Conservation (phyloP, 2,888 invertebrate genomes). For the Athetis lepigone region DNA sequence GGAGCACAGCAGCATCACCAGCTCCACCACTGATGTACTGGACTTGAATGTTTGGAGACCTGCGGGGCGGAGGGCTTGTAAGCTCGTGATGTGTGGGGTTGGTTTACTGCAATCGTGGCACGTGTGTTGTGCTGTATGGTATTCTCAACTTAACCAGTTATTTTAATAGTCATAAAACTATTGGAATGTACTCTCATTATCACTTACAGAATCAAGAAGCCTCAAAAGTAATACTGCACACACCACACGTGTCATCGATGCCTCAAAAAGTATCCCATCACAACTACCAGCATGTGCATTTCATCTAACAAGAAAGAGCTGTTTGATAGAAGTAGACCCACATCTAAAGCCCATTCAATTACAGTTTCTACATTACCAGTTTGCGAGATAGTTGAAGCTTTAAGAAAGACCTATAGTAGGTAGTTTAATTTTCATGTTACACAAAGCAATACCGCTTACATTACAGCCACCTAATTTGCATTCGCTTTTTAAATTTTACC, state of each 20-base stretch:
- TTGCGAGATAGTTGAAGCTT: conserved; percentile 4
- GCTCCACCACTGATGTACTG: conserved; percentile 98
- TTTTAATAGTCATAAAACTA: too few species aligned
- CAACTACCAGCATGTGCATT: conserved; percentile 11
- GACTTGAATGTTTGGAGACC: conserved; percentile 99
- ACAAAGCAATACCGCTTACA: neutral
- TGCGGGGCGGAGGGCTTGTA: conserved; percentile 71
- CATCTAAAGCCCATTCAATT: conserved; percentile 42
- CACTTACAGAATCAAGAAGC: neutral
- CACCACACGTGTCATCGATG: neutral
- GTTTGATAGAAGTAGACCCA: conserved; percentile 22
- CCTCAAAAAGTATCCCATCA: neutral
- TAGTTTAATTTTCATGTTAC: neutral
- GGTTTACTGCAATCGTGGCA: neutral
- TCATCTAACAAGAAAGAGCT: conserved; percentile 20
- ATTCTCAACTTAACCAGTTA: neutral
- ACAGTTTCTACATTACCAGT: conserved; percentile 10
- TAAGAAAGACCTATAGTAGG: neutral
- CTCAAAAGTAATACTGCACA: neutral
- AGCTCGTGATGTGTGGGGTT: neutral
- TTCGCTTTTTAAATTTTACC: neutral
- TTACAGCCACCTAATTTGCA: neutral
- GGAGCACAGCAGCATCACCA: conserved; percentile 99
- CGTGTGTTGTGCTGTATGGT: neutral
- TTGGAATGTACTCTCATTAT: too few species aligned